Evolutionary conservation across 2,113 vertebrate genomes (phyloP), one percentile per base, ranked within the genome.

Genomic region (Pandion haliaetus): DNA sequence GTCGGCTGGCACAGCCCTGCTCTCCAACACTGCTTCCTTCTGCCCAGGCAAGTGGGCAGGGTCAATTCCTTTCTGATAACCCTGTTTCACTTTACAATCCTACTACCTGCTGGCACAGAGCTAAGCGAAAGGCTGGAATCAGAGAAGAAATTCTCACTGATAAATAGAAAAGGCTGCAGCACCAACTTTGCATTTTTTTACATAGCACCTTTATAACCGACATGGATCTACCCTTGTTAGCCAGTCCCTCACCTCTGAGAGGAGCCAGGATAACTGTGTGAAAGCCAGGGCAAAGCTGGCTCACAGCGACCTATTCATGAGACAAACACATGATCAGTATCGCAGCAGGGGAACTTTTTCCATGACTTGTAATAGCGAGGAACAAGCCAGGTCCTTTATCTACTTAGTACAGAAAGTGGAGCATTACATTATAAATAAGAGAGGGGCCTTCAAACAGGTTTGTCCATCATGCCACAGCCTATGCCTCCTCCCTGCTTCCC

Each of bases 281-380:
- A 93, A 88, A 93, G 70, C 50, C 90, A 79, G 70, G 88, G 78
- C 77, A 89, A 58, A 36, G 54, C 91, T 32, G 36, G 52, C 93
- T 91, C 2, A 0, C 32, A 50, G 72, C 0, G 0, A 52, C 58
- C 79, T 92, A 97, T 93, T 93, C 86, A 94, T 89, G 86, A 95
- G 69, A 42, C 69, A 70, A 95, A 93, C 91, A 96, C 77, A 90
- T 8, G 92, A 95, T 95, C 82, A 45, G 29, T 36, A 62, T 47
- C 25, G 0, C 76, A 90, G 92, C 82, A 32, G 63, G 72, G 79
- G 55, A 95, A 87, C 61, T 95, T 97, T 90, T 97, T 97, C 96
- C 96, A 95, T 45, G 73, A 73, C 81, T 85, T 49, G 81, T 57
- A 89, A 89, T 36, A 82, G 83, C 40, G 79, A 91, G 89, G 81